Base-by-base conservation (phyloP, 2,113 vertebrate species). In the Poeciliopsis prolifica region DNA sequence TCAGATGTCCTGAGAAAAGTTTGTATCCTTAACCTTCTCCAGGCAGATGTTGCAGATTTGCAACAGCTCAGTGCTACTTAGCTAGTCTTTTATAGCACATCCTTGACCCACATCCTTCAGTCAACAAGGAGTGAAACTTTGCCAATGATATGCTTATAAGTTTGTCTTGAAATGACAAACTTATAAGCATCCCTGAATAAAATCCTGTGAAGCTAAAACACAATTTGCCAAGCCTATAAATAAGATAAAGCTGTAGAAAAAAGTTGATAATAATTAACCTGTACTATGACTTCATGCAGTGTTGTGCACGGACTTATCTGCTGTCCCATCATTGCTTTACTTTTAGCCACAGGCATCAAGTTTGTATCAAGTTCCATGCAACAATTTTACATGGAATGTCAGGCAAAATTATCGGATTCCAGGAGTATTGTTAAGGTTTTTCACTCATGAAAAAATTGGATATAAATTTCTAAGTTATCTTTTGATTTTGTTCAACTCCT, bases 401-500 rank as follows among this genome's bases (percentile, higher is more conserved):
- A 88, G 79, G 65, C 68, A 70, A 77, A 83, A 84, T 90, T 90
- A 88, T 79, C 37, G 75, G 85, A 87, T 78, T 85, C 81, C 79
- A 85, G 76, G 77, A 79, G 77, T 82, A 58, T 30, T 64, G 84
- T 86, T 86, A 79, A 65, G 70, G 70, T 83, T 89, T 72, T 88
- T 73, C 87, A 88, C 65, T 31, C 77, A 62, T 75, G 70, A 66
- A 54, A 69, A 70, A 76, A 88, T 85, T 82, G 79, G 87, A 88
- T 86, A 73, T 83, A 86, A 75, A 92, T 74, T 82, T 82, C 79
- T 76, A 90, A 90, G 91, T 90, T 89, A 84, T 83, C 77, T 87
- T 72, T 65, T 91, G 80, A 90, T 77, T 77, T 83, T 33, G 88
- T 84, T 86, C 80, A 83, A 70, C 74, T 72, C 76, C 68, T 78